These are phyloP conservation scores for Catharus ustulatus DNA, from an alignment of 2,797 vertebrate species.

Conservation along the genomic window DNA sequence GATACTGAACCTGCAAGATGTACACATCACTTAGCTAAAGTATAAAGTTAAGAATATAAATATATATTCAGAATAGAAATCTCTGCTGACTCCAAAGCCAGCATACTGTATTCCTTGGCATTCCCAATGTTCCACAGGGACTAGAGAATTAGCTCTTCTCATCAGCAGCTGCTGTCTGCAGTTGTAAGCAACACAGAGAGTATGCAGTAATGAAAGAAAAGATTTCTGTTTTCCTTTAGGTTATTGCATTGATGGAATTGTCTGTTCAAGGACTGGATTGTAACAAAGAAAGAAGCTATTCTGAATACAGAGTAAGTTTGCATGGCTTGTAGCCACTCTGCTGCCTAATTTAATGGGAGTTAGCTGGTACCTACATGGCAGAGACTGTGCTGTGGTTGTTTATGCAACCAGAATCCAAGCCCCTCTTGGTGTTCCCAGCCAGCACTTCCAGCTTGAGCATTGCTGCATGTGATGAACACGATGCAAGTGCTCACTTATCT, in stretches of 20 bases:
- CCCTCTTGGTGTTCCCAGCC: neutral
- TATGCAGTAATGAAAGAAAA: neutral
- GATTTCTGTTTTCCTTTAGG: neutral
- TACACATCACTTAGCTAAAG: neutral
- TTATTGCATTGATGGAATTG: neutral
- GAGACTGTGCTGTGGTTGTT: neutral
- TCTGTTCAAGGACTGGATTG: neutral
- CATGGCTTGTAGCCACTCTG: neutral
- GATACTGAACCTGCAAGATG: neutral
- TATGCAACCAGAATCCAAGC: neutral
- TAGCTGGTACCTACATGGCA: neutral
- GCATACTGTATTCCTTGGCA: neutral
- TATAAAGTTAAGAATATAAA: neutral
- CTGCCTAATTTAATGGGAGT: neutral
- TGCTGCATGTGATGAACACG: neutral
- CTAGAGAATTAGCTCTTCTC: neutral
- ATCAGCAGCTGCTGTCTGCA: neutral
- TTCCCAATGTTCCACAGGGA: neutral
- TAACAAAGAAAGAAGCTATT: neutral
- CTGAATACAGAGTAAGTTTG: neutral
- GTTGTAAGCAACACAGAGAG: neutral
- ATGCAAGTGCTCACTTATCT: neutral
- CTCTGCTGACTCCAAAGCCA: neutral
- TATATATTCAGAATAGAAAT: neutral
- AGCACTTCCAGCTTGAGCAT: neutral